Base-by-base conservation (phyloP, 2,113 vertebrate genomes). In the Phalacrocorax pelagicus region DNA sequence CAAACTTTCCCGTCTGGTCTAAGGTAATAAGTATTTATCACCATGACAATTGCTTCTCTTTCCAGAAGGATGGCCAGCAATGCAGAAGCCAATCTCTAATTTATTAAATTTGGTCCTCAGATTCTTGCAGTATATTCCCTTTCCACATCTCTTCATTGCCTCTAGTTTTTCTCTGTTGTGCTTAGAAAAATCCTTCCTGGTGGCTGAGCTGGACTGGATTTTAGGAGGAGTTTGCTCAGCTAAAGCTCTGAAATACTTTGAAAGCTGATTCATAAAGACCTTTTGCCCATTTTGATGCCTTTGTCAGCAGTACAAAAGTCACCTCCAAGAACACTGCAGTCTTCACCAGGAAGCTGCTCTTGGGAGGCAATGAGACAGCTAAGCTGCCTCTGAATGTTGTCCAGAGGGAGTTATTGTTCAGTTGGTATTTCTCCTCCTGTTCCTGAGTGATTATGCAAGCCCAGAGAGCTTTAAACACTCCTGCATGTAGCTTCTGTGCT, bases 21-120 rank as follows among this genome's bases (percentile, higher is more conserved):
- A 38, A 84, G 42, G 78, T 36, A 93, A 65, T 73, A 79, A 95
- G 70, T 40, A 93, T 90, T 85, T 90, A 90, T 70, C 82, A 90
- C 46, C 61, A 67, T 17, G 63, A 90, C 94, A 88, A 94, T 21
- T 58, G 36, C 49, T 86, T 75, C 79, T 83, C 44, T 78, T 61
- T 93, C 84, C 70, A 92, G 90, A 85, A 94, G 87, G 87, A 81
- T 65, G 70, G 65, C 46, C 87, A 92, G 88, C 89, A 89, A 81
- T 8, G 52, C 24, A 2, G 73, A 93, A 84, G 11, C 52, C 70
- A n/a, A 65, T 44, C 52, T 89, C 65, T 61, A 52, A 85, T 84
- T 78, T 89, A 89, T 91, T 86, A 82, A 75, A 90, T 85, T 46
- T 52, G 54, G 8, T 13, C 55, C 67, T 58, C 78, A 38, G 61